Evolutionary conservation across 2,797 vertebrate genomes (phyloP), one percentile per base, ranked within the genome.

Genomic region (Mormyrops attenuatus): DNA sequence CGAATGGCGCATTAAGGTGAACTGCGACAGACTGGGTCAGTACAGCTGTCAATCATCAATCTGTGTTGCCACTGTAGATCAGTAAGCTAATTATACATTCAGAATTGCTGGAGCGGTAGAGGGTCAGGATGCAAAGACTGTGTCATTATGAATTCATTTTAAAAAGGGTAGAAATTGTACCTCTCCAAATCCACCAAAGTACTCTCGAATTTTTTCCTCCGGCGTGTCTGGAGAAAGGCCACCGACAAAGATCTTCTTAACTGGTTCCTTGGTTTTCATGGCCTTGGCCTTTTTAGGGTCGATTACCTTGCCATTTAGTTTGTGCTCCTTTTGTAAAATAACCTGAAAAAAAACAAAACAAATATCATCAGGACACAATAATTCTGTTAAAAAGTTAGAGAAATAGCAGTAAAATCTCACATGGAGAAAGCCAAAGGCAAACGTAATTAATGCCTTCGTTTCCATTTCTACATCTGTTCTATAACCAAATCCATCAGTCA

Each of bases 211-310:
- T 96, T 99, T 99, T 92, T 99, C 98, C 90, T 99, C 98, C 5
- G 98, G 98, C 13, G 98, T 99, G 94, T 99, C 98, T 90, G 98
- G 98, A 94, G 98, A 99, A 92, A 99, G 96, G 41, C 99, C 99
- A 11, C 99, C 99, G 38, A 99, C 99, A 95, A 99, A 99, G 93
- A 99, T 98, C 96, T 99, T 99, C 96, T 98, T 99, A 60, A 99
- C 96, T 0, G 99, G 97, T 92, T 99, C 99, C 95, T 99, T 99
- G 93, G 97, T 98, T 96, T 99, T 99, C 99, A 99, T 99, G 90
- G 99, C 99, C 95, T 99, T 99, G 92, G 99, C 99, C 95, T 97
- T 98, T 95, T 99, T 99, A 80, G 99, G 99, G 94, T 99, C 99
- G 90, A 99, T 99, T 92, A 99, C 98, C 92, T 99, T 99, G 88